These are phyloP conservation scores for Andrena bicolor DNA, from an alignment of 2,888 invertebrate species.

Conservation along the genomic window DNA sequence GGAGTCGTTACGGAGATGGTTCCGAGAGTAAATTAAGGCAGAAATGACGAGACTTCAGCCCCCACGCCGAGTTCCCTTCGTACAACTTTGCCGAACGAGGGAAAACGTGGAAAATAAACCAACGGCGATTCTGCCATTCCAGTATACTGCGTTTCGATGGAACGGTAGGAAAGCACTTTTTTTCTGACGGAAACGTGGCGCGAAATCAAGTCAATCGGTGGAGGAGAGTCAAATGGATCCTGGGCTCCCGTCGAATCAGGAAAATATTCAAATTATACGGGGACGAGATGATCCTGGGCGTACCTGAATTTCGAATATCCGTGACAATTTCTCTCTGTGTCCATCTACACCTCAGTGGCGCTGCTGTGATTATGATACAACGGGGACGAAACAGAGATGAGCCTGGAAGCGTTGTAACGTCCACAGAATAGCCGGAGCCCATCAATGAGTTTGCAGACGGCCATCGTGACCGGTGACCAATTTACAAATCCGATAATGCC, in stretches of 20 bases:
- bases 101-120: conserved; percentile 7
- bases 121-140: not conserved
- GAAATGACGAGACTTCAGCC: not conserved
- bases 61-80: not conserved
- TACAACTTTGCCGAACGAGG: conserved; percentile 1
- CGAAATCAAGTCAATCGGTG: not conserved
- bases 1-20: not conserved
- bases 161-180: not conserved
- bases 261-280: conserved; percentile 33
- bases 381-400: conserved; percentile 21
- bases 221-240: not conserved
- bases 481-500: conserved; percentile 78
- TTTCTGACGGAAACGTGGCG: not conserved
- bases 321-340: conserved; percentile 36
- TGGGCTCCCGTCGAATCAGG: not conserved
- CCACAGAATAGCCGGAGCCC: conserved; percentile 8
- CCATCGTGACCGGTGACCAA: conserved; percentile 63
- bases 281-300: not conserved
- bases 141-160: not conserved
- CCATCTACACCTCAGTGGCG: conserved; percentile 4
- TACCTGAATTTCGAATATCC: conserved; percentile 17
- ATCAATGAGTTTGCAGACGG: conserved; percentile 65
- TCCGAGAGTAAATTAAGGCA: conserved; percentile 17
- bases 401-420: conserved; percentile 34
- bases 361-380: conserved; percentile 47